phyloP scores from a whole-genome alignment of 2,113 vertebrate genomes.

The Poecilia latipinna region DNA sequence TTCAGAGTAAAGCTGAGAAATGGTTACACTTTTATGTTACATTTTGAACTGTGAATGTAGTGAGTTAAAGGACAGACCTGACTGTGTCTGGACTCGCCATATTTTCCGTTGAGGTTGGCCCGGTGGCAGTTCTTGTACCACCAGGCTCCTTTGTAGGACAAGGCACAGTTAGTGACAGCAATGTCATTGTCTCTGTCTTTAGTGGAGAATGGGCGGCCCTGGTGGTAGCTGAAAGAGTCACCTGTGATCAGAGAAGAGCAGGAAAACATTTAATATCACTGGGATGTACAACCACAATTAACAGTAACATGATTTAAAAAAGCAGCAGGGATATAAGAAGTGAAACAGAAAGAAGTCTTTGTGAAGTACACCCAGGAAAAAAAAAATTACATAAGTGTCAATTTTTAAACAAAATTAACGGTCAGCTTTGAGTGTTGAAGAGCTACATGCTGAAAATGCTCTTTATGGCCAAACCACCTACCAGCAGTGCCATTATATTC shows the following conservation, averaged over 20 bases:
- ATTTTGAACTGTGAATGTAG: neutral
- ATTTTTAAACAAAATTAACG: conserved; percentile 2
- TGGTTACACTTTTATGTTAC: too few relatives aligned
- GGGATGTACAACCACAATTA: neutral
- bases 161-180: conserved; percentile 96
- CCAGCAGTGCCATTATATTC: conserved; percentile 95
- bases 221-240: conserved; percentile 96
- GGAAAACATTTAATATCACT: conserved; percentile 12
- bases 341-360: conserved; percentile 3
- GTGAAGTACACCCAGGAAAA: neutral
- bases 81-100: conserved; percentile 96
- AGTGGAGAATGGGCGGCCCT: conserved; percentile 97
- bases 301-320: conserved; percentile 12
- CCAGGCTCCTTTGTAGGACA: conserved; percentile 99
- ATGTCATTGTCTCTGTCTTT: conserved; percentile 98
- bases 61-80: conserved; percentile 83
- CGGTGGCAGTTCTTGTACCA: conserved; percentile 99
- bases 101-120: conserved; percentile 98
- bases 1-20: too few relatives aligned
- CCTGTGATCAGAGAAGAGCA: conserved; percentile 75
- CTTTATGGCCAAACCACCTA: conserved; percentile 56
- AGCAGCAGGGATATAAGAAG: neutral
- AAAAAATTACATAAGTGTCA: neutral
- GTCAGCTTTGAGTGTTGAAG: neutral
- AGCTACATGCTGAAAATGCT: neutral